Conservation (phyloP, 2,113 vertebrate genomes). For the Megaceryle torquata region DNA sequence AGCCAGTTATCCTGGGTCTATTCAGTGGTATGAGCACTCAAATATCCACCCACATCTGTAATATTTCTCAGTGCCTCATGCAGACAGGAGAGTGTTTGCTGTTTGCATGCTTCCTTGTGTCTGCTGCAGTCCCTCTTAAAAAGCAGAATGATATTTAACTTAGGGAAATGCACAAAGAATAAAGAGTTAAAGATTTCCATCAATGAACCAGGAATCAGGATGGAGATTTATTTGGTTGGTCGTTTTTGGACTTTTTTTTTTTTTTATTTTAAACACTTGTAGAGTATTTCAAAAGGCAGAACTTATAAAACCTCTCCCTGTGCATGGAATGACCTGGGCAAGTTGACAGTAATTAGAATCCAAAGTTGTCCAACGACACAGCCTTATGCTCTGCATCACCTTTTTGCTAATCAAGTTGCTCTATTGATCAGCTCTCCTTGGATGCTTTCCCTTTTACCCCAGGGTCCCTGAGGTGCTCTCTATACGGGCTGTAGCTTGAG, state of each 20-base stretch:
- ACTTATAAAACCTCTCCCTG: neutral
- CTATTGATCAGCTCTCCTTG: slow-evolving; percentile 44
- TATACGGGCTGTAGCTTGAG: neutral
- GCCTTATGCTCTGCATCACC: neutral
- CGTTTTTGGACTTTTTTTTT: neutral
- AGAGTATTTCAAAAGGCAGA: neutral
- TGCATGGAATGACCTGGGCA: neutral
- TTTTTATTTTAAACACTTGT: neutral
- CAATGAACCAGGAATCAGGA: neutral
- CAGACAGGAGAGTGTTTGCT: rapidly evolving
- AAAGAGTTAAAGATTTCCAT: neutral
- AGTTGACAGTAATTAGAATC: slow-evolving; percentile 8
- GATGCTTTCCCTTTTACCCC: neutral
- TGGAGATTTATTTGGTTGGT: neutral
- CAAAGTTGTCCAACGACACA: neutral
- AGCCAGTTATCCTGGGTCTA: slow-evolving; percentile 4
- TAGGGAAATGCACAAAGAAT: neutral
- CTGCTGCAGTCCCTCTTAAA: neutral
- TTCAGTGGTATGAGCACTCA: neutral
- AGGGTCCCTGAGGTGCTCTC: neutral
- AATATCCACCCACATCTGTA: neutral
- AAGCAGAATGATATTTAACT: neutral
- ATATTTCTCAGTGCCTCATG: neutral
- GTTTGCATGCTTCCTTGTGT: neutral
- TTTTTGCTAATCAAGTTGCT: slow-evolving; percentile 2